Base-by-base conservation (phyloP, 2,888 invertebrate genomes). In the Xanthorhoe spadicearia region DNA sequence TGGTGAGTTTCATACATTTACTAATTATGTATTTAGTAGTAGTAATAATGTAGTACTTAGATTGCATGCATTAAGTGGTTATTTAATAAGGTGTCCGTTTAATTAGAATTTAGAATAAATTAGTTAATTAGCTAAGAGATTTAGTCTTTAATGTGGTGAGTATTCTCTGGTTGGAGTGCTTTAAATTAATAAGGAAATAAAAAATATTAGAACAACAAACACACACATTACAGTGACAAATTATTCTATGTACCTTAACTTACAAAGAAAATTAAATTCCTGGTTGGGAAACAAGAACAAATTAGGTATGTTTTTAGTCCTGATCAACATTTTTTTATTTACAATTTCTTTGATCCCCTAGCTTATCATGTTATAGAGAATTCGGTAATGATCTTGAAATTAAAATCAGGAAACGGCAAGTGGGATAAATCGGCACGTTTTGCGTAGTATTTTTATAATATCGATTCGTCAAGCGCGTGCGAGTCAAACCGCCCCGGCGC, bases 391-490 rank as follows among this genome's bases (percentile, higher is more conserved):
- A 6, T 15, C 59, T 50, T 55, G 7, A 70, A 73, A 72, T 69
- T 53, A 10, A 4, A 61, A 69, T 82, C 75, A 17, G 74, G 50
- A 55, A 48, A n/a, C 56, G 23, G 69, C 61, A 82, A 80, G 70
- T 66, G 51, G 7, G 18, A 70, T 35, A 78, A 77, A 73, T 83
- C 68, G 64, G 69, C 46, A 63, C 28, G 58, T 70, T 76, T 79
- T 69, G 53, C 48, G 50, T 28, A 74, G 69, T 71, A 75, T 78
- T 77, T 73, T 60, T 72, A 72, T 77, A 64, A 67, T 77, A 77
- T 80, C 72, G 75, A 75, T 77, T 75, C 64, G 72, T 70, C 68
- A 71, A 66, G 56, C 73, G 76, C 74, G 70, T 64, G 64, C 64
- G 50, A 18, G 60, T 69, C 72, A 72, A 72, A 64, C 72, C 74